phyloP scores from a whole-genome alignment of 1,140 invertebrate genomes.

The Himalopsyche phryganea region DNA sequence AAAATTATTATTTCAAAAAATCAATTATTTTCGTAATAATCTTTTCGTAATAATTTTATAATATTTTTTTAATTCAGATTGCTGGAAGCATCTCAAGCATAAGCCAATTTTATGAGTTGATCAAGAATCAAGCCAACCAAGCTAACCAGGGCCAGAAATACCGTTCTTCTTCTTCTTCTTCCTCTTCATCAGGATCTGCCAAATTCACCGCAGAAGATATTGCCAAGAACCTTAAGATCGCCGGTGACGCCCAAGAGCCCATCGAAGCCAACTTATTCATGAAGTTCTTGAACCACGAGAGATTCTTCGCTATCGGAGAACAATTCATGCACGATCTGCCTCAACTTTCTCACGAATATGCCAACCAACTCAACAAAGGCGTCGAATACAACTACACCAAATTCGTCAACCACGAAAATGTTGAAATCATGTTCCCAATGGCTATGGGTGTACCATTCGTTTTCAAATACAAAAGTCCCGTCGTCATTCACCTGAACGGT shows the following conservation, averaged over 20 bases:
- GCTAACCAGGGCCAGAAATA: slow-evolving; percentile 15
- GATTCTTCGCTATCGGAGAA: slow-evolving; percentile 57
- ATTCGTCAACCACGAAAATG: slow-evolving; percentile 50
- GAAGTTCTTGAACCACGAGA: slow-evolving; percentile 42
- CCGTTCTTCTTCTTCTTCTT: slow-evolving; percentile 19
- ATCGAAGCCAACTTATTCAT: slow-evolving; percentile 56
- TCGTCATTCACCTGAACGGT: slow-evolving; percentile 47
- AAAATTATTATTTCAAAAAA: too few relatives aligned
- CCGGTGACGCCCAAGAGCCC: slow-evolving; percentile 48
- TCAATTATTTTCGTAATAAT: slow-evolving; percentile 26
- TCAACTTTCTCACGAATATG: slow-evolving; percentile 37
- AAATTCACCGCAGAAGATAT: slow-evolving; percentile 50
- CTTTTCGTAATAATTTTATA: neutral
- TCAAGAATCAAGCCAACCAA: slow-evolving; percentile 38
- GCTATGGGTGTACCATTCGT: slow-evolving; percentile 65
- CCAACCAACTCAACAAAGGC: slow-evolving; percentile 43
- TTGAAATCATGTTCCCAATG: slow-evolving; percentile 60
- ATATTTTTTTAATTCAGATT: slow-evolving; percentile 34
- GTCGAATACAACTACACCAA: slow-evolving; percentile 55
- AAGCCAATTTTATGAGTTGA: slow-evolving; percentile 45
- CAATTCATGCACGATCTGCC: slow-evolving; percentile 50
- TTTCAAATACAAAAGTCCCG: slow-evolving; percentile 55
- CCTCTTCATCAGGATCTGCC: too few relatives aligned
- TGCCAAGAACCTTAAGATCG: slow-evolving; percentile 55
- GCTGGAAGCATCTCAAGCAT: slow-evolving; percentile 50